phyloP scores from a whole-genome alignment of 2,797 vertebrate genomes.

The Mus spretus region DNA sequence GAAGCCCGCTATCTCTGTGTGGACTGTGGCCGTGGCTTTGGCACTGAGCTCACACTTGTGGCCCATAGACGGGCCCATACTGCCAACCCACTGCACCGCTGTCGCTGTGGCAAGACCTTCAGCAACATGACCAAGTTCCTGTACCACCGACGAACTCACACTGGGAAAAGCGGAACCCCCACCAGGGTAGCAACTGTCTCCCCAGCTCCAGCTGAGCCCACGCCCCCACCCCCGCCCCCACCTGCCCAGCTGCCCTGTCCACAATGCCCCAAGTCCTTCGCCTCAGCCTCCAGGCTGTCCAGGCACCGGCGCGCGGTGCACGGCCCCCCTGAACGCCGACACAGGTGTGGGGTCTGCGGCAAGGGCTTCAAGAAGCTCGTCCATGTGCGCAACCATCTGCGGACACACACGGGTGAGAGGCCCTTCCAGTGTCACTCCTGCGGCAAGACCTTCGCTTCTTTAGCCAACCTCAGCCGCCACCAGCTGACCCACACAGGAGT shows the following conservation, averaged over 20 bases:
- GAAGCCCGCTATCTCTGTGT: constrained; percentile 95
- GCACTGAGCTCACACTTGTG: constrained; percentile 95
- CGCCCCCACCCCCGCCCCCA: fast-evolving
- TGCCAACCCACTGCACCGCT: constrained; percentile 94
- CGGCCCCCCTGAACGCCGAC: constrained; percentile 89
- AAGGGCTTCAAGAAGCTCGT: constrained; percentile 95
- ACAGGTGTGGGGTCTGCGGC: constrained; percentile 93
- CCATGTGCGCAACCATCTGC: constrained; percentile 94
- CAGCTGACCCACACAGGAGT: constrained; percentile 94
- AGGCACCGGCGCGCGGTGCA: constrained; percentile 92
- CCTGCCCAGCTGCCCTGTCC: constrained; percentile 87
- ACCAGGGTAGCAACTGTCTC: background rate
- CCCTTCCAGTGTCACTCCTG: constrained; percentile 95
- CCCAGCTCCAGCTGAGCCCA: background rate
- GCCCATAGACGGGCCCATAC: constrained; percentile 95
- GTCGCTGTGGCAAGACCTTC: constrained; percentile 95
- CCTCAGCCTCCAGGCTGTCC: constrained; percentile 91
- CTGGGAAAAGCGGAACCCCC: constrained; percentile 86
- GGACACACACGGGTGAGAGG: constrained; percentile 95
- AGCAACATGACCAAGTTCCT: constrained; percentile 98
- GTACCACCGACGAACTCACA: constrained; percentile 94
- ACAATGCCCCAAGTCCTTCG: constrained; percentile 91
- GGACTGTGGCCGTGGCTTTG: constrained; percentile 95
- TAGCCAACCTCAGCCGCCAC: constrained; percentile 95
- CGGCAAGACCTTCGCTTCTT: constrained; percentile 93